Conservation (phyloP, 64 coral and sea anemone genomes). For the Montipora efflorescens region DNA sequence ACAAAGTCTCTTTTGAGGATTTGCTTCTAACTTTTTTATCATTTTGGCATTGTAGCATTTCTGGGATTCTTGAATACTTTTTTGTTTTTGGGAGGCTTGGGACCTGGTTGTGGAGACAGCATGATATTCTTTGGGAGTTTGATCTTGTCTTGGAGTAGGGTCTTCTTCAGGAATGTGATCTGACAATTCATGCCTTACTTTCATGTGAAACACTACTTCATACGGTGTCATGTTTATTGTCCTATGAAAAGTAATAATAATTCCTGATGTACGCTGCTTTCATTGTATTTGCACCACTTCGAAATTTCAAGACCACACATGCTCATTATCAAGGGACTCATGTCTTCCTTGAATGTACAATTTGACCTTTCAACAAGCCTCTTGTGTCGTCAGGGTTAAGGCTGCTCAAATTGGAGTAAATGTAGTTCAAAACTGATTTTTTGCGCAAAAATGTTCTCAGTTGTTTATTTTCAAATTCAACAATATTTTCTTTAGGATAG, state of each 20-base stretch:
- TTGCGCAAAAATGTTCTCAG: neutral
- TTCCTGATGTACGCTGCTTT: slow-evolving; percentile 1
- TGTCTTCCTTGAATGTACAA: slow-evolving; percentile 15
- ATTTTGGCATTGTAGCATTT: neutral
- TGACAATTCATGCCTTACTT: neutral
- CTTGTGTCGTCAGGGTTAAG: neutral
- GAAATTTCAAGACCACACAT: neutral
- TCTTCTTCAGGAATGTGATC: neutral
- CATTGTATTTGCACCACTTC: slow-evolving; percentile 30
- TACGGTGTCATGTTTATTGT: slow-evolving; percentile 9
- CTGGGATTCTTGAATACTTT: neutral
- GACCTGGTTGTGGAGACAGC: neutral
- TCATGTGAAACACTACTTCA: slow-evolving; percentile 15
- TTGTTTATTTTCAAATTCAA: slow-evolving; percentile 13
- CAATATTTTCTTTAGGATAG: slow-evolving; percentile 17
- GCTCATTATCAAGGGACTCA: slow-evolving; percentile 9
- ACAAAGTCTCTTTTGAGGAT: neutral
- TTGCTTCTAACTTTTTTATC: neutral
- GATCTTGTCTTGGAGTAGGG: too few species aligned
- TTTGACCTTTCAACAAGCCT: neutral
- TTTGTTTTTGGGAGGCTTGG: neutral
- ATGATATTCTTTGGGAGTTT: neutral
- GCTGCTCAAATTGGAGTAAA: neutral
- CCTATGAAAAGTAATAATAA: neutral
- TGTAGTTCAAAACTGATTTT: neutral